Evolutionary conservation across 2,888 invertebrate species (phyloP), one percentile per base, ranked within the genome.

Genomic region (Idaea aversata): DNA sequence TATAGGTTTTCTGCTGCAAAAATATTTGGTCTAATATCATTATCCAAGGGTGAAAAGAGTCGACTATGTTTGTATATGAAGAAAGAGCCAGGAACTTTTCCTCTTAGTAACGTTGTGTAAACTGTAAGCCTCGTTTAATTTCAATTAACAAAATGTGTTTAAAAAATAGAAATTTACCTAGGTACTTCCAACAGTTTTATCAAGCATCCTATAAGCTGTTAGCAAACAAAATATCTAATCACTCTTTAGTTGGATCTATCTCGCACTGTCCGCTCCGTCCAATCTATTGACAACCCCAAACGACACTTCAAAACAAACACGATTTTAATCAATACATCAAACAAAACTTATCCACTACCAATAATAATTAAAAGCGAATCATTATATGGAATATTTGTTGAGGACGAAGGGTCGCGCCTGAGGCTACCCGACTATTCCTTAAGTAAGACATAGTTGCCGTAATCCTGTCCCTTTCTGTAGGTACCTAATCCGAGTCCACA

Each of bases 301-400:
- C 83, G 86, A 86, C 91, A 90, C 90, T 90, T 88, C 81, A 84
- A 80, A 79, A 86, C 89, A 89, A 90, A 91, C 90, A 90, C 86
- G 83, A 82, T 85, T 90, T 89, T 93, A 92, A 93, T 92, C 92
- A 93, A 92, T 92, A 91, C 91, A 88, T 93, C 92, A 93, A 93
- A 93, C 92, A 92, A 85, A 88, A 90, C 87, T 88, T 86, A 82
- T 83, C 88, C 88, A 86, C 88, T 87, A 86, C 88, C 90, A 89
- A 92, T 92, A 92, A 93, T 92, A 93, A 93, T 93, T 92, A 92
- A 92, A 92, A 93, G 84, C 88, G 90, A 88, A 92, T 91, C 87
- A 92, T 92, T 91, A 89, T 88, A 85, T 86, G 83, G 88, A 88
- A 92, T 93, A 93, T 92, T 93, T 93, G 91, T 82, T 81, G 81